A percentile compares a stretch with the other conserved stretches of the same genome.
phyloP scores from a whole-genome alignment of 1,140 invertebrate genomes.

The Hycleus cichorii region DNA sequence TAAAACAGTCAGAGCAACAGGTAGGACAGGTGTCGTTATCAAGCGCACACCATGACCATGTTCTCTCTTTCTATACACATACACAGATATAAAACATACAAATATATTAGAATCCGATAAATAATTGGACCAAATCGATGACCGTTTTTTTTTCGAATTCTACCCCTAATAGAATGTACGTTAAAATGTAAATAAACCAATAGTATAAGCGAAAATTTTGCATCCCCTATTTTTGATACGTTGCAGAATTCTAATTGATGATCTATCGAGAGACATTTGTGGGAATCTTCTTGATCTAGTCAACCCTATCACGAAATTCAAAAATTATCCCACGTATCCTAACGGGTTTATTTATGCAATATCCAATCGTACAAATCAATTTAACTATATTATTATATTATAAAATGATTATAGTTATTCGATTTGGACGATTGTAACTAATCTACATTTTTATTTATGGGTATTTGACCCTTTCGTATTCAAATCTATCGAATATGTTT shows the following conservation, averaged over 20 bases:
- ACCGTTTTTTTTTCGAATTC: too few species aligned
- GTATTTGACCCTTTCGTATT: constrained; percentile 37
- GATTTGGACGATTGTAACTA: constrained; percentile 23
- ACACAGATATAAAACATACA: too few species aligned
- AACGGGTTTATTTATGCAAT: not conserved
- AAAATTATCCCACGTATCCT: not conserved
- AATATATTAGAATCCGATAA: too few species aligned
- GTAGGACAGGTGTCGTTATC: too few species aligned
- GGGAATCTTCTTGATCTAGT: not conserved
- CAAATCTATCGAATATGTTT: constrained; percentile 40
- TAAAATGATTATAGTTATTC: constrained; percentile 17
- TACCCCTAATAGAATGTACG: too few species aligned
- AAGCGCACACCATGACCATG: too few species aligned
- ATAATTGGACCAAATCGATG: too few species aligned
- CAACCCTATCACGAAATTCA: not conserved
- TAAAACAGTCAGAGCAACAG: too few species aligned
- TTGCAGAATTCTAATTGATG: not conserved
- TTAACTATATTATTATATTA: not conserved
- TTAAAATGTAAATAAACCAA: too few species aligned
- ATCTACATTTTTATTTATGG: constrained; percentile 38
- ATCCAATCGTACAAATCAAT: not conserved
- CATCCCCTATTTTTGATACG: not conserved
- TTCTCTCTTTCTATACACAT: too few species aligned
- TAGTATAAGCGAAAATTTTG: not conserved
- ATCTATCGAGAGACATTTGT: not conserved